These are phyloP conservation scores for Glyptemys insculpta DNA, from an alignment of 2,797 vertebrate genomes.

Conservation along the genomic window DNA sequence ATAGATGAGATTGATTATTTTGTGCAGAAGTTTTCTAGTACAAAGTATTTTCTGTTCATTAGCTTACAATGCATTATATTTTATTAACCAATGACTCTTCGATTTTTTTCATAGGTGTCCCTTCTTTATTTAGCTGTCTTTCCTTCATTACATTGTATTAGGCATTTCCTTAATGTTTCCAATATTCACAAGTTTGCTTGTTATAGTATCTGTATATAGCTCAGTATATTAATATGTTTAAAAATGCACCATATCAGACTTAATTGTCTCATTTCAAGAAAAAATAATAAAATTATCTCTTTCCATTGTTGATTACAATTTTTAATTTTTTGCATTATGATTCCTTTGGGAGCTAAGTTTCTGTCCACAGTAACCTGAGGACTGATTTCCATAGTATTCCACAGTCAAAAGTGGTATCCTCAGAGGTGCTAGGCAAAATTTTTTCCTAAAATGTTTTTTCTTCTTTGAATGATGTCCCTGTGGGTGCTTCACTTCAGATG, in stretches of 20 bases:
- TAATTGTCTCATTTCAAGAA: not conserved
- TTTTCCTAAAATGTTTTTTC: not conserved
- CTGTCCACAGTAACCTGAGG: not conserved
- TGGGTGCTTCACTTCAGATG: too few relatives aligned
- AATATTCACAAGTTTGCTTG: not conserved
- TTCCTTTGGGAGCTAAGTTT: not conserved
- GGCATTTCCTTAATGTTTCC: not conserved
- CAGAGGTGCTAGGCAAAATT: not conserved
- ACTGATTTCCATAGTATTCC: not conserved
- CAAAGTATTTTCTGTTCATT: constrained; percentile 47
- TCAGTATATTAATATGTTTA: not conserved
- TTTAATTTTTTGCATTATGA: not conserved
- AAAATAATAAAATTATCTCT: not conserved
- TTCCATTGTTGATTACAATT: not conserved
- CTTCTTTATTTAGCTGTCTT: constrained; percentile 27
- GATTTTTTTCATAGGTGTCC: constrained; percentile 29
- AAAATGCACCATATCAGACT: not conserved
- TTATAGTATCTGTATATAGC: not conserved
- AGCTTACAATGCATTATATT: constrained; percentile 23
- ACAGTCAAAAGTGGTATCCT: not conserved
- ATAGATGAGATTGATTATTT: constrained; percentile 60
- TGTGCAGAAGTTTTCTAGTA: constrained; percentile 30
- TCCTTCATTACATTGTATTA: not conserved
- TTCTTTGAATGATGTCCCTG: too few relatives aligned
- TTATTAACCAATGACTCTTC: constrained; percentile 33